Percentiles rank a stretch among this genome's conserved stretches.
Evolutionary conservation across 2,113 vertebrate species (phyloP).

Genomic region (Mola mola): DNA sequence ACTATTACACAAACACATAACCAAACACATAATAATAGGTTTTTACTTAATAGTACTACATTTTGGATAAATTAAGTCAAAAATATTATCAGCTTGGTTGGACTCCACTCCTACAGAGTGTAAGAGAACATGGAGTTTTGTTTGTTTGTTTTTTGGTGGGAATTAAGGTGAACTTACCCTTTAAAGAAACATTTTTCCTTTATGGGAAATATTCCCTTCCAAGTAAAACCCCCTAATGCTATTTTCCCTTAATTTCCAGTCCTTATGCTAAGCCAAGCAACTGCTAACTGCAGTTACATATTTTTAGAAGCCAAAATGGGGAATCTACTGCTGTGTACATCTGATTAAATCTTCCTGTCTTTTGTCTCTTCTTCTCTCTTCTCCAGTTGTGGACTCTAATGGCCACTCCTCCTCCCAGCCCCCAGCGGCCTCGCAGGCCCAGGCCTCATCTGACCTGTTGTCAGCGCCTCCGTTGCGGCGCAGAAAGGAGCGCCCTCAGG

Average conservation of each 20-base stretch:
- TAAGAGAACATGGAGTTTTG: no score
- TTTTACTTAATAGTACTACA: no score
- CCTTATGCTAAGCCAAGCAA: constrained; percentile 1
- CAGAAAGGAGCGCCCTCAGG: constrained; percentile 90
- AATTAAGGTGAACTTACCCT: constrained; percentile 1
- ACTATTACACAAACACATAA: no score
- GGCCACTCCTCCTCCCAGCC: constrained; percentile 72
- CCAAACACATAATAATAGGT: no score
- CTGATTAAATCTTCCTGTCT: neutral
- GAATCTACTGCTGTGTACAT: no score
- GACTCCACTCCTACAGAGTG: no score
- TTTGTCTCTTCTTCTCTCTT: constrained; percentile 55
- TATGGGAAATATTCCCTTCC: constrained; percentile 9
- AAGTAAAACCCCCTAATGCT: neutral
- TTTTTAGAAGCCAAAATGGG: neutral
- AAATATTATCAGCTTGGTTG: no score
- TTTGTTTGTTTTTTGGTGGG: no score
- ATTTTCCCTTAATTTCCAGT: neutral
- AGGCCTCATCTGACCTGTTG: constrained; percentile 43
- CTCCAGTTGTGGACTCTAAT: constrained; percentile 81
- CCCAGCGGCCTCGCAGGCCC: constrained; percentile 49
- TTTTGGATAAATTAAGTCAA: no score
- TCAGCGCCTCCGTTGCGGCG: constrained; percentile 81
- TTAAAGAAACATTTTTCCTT: neutral
- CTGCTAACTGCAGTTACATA: neutral